These are phyloP conservation scores for Drosophila saltans DNA, from an alignment of 1,140 invertebrate species.

Conservation along the genomic window DNA sequence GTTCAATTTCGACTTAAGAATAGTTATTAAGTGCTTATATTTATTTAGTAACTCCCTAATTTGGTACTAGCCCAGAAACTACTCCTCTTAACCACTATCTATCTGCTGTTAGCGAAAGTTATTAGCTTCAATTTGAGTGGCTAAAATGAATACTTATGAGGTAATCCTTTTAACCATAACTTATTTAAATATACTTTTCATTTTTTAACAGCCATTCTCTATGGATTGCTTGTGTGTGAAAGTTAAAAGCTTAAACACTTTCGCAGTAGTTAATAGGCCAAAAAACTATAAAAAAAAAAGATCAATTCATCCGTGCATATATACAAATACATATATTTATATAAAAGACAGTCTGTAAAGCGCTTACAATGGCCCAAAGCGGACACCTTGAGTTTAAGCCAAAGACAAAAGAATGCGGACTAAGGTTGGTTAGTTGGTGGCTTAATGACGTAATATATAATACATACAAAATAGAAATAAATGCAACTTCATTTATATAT, in stretches of 20 bases:
- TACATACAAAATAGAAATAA: background rate
- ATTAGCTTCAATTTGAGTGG: conserved; percentile 22
- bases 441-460: background rate
- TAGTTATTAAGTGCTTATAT: no score
- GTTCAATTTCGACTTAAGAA: no score
- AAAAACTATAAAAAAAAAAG: background rate
- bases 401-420: conserved; percentile 18
- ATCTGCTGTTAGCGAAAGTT: conserved; percentile 22
- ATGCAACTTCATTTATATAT: background rate
- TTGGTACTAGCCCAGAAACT: background rate
- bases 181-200: conserved; percentile 21
- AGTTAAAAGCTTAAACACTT: conserved; percentile 16
- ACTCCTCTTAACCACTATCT: background rate
- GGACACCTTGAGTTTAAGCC: conserved; percentile 12
- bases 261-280: conserved; percentile 8
- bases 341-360: conserved; percentile 1
- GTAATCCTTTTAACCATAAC: conserved; percentile 34
- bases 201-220: background rate
- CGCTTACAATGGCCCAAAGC: conserved; percentile 12
- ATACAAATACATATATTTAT: conserved; percentile 1
- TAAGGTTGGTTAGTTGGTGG: background rate
- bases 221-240: conserved; percentile 15
- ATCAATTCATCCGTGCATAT: background rate
- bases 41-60: background rate
- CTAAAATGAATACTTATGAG: conserved; percentile 9